Percentiles rank a stretch among this genome's conserved stretches.
These are phyloP conservation scores for Microctonus hyperodae DNA, from an alignment of 2,888 invertebrate species.

Conservation along the genomic window DNA sequence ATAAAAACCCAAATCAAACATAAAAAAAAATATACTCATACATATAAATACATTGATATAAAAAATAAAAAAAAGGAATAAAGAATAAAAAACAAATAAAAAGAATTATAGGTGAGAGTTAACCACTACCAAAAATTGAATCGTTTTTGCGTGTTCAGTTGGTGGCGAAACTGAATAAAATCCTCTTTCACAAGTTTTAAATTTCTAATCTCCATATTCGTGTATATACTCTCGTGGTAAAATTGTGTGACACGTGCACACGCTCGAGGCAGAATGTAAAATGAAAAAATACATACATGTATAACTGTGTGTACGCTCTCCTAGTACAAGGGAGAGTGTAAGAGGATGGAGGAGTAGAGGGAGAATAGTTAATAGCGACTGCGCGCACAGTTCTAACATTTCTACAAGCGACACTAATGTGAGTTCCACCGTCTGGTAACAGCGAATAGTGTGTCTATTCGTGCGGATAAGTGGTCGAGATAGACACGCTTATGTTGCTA, in stretches of 20 bases:
- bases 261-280: slow-evolving; percentile 17
- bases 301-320: too few species aligned
- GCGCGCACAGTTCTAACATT: slow-evolving; percentile 18
- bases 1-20: too few species aligned
- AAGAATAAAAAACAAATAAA: neutral
- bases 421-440: slow-evolving; percentile 22
- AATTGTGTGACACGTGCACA: slow-evolving; percentile 32
- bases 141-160: too few species aligned
- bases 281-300: neutral
- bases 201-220: slow-evolving; percentile 17
- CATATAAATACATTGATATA: neutral
- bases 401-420: slow-evolving; percentile 35
- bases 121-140: slow-evolving; percentile 4
- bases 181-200: neutral
- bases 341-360: neutral
- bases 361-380: too few species aligned
- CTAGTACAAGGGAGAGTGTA: neutral
- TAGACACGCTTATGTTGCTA: slow-evolving; percentile 25
- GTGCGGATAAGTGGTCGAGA: slow-evolving; percentile 32
- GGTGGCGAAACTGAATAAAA: too few species aligned
- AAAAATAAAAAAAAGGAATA: neutral
- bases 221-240: slow-evolving; percentile 8
- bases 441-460: slow-evolving; percentile 29
- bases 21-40: too few species aligned
- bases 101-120: neutral